Evolutionary conservation across 2,797 vertebrate species (phyloP).

Genomic region (Bucorvus abyssinicus): DNA sequence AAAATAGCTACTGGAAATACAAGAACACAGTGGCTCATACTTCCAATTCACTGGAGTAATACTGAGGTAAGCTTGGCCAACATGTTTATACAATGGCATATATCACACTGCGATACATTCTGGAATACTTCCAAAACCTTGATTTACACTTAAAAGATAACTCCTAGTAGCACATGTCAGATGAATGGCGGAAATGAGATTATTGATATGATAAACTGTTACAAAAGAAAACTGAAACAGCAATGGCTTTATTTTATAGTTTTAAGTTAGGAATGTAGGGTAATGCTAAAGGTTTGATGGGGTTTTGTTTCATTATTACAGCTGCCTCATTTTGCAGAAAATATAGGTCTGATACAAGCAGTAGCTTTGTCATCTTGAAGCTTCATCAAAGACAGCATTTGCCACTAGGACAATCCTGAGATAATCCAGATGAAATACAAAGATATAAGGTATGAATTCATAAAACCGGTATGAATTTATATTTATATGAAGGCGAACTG

Average conservation of each 20-base stretch:
- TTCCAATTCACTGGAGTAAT: background rate
- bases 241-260: background rate
- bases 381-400: background rate
- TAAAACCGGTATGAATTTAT: background rate
- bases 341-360: background rate
- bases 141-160: conserved; percentile 54
- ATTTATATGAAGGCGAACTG: background rate
- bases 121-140: conserved; percentile 52
- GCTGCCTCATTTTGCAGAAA: background rate
- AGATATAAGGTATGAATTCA: background rate
- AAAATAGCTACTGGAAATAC: conserved; percentile 14
- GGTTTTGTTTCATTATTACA: background rate
- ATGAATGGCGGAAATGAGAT: conserved; percentile 47
- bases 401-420: background rate
- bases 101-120: background rate
- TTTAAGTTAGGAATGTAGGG: background rate
- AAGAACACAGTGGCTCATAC: background rate
- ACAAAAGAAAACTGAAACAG: background rate
- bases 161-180: conserved; percentile 41
- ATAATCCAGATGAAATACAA: background rate
- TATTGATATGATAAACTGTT: conserved; percentile 10
- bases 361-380: background rate
- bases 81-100: background rate
- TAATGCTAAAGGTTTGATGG: background rate
- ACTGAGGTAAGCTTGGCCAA: background rate